Evolutionary conservation across 1,140 invertebrate species (phyloP), one percentile per base, ranked within the genome.

Genomic region (Drosophila varians): DNA sequence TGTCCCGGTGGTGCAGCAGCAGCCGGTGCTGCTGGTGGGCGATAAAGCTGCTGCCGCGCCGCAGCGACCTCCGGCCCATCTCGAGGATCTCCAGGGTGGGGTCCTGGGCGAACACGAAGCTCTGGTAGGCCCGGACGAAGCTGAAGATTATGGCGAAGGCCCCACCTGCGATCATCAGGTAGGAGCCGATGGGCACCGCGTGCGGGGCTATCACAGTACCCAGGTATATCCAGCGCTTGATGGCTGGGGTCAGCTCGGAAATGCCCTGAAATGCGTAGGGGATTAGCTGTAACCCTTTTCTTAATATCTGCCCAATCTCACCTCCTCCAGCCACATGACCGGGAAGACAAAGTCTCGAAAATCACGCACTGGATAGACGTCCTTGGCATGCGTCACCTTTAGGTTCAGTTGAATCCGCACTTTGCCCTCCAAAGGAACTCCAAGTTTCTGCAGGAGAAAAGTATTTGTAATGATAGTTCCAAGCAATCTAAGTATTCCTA

Each of bases 311-410:
- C 2, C 16, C 4, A 7, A 9, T 23, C 64, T 92, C 91, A 95
- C 95, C 93, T 97, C 96, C 92, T 97, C 96, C 0, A 97, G 62
- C 96, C 96, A 97, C 94, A 97, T 96, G 26, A 97, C 94, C 0
- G 96, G 96, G 90, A 97, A 97, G 0, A 96, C 93, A 36, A 97
- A 96, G 78, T 94, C 94, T 0, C 95, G 95, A 74, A 98, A 96
- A 51, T 95, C 94, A 54, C 94, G 91, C 7, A 96, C 95, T 16
- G 93, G 93, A 40, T 93, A 92, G 26, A 97, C 94, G 43, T 95
- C 93, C 1, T 94, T 93, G 14, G 96, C 94, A 28, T 93, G 93
- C 40, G 95, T 94, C 3, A 97, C 94, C 82, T 95, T 95, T 18
- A 97, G 84, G 87, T 97, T 97, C 18, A 97, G 91, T 71, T 97